A percentile compares a stretch with the other conserved stretches of the same genome.
Evolutionary conservation across 2,113 vertebrate genomes (phyloP).

Genomic region (Platanista minor): DNA sequence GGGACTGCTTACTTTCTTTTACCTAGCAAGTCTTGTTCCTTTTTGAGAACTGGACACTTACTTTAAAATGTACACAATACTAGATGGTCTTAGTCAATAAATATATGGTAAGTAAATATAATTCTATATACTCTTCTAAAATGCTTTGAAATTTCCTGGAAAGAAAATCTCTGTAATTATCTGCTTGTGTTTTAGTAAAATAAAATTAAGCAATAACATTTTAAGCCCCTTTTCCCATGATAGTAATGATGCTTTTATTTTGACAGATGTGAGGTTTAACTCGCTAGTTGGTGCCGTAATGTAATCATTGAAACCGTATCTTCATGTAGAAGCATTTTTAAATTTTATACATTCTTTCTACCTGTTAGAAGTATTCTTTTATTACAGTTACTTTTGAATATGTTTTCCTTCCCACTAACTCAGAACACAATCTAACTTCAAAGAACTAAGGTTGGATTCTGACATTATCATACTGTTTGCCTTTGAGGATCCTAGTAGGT

Average conservation of each 20-base stretch:
- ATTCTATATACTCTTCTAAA: not conserved
- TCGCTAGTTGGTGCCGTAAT: not conserved
- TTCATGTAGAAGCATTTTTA: not conserved
- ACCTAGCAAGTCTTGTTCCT: not conserved
- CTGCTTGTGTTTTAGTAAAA: not conserved
- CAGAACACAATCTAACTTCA: not conserved
- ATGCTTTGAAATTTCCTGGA: slow-evolving; percentile 27
- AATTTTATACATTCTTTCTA: not conserved
- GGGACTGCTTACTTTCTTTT: not conserved
- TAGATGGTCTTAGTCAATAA: not conserved
- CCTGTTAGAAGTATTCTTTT: not conserved
- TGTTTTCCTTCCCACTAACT: not conserved
- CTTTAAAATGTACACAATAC: not conserved
- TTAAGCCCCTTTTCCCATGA: not conserved
- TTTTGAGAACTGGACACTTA: not conserved
- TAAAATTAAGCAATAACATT: not conserved
- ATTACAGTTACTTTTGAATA: not conserved
- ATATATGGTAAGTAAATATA: not conserved
- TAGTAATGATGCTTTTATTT: not conserved
- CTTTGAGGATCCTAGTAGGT: not conserved
- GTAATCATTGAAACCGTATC: not conserved
- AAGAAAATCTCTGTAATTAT: not conserved
- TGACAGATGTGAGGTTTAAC: not conserved
- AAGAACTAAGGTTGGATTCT: not conserved
- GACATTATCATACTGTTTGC: not conserved